Evolutionary conservation across 2,888 invertebrate genomes (phyloP), one percentile per base, ranked within the genome.

Genomic region (Arctia plantaginis): DNA sequence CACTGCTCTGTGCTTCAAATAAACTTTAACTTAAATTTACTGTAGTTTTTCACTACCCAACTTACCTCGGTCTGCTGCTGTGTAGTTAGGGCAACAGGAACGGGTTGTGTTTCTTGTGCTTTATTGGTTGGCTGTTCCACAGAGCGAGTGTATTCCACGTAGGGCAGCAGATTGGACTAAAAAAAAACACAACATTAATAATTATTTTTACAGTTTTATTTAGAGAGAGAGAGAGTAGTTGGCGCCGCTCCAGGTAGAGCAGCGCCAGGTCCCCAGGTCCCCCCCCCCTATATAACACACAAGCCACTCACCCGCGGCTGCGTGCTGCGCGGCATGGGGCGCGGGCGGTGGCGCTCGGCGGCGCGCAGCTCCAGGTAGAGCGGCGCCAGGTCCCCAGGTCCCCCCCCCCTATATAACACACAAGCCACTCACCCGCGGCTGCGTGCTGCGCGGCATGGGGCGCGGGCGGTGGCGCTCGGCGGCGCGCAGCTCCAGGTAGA

Each of bases 401-500:
- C n/a, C 97, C 0, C 99, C 99, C 69, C 99, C 96, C 93, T 99
- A 99, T 77, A 99, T n/a, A n/a, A n/a, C n/a, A n/a, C n/a, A n/a
- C n/a, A n/a, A n/a, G n/a, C n/a, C n/a, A 47, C 85, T 78, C 15
- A 93, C 91, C 88, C 79, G 90, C 92, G 0, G 95, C 95, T 0
- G 94, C 94, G 76, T 93, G 91, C 77, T 95, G 86, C 87, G 67
- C 0, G 94, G 93, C 88, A 93, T 76, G 0, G 92, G n/a, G n/a
- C n/a, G n/a, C n/a, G n/a, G n/a, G n/a, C n/a, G n/a, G n/a, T n/a
- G n/a, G n/a, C n/a, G n/a, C n/a, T n/a, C n/a, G n/a, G n/a, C n/a
- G n/a, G n/a, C n/a, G n/a, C n/a, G n/a, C n/a, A n/a, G n/a, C n/a
- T n/a, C n/a, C n/a, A n/a, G n/a, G n/a, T n/a, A n/a, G n/a, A n/a